Conservation (phyloP, 2,888 invertebrate species). For the Pemphredon lugubris region DNA sequence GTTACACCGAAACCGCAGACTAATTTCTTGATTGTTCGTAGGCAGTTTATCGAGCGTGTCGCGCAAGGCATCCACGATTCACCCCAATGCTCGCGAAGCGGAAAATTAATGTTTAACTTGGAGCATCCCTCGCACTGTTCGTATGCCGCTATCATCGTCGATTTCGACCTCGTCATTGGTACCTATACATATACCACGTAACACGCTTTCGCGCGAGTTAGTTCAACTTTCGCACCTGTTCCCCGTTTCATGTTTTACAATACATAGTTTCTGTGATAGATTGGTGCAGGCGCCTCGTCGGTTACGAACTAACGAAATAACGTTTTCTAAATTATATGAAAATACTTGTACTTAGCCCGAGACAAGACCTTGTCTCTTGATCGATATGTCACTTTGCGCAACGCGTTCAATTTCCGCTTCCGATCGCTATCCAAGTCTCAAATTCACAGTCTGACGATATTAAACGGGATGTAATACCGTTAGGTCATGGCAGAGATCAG, state of each 20-base stretch:
- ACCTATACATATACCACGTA: too few species aligned
- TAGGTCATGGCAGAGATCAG: conserved; percentile 9
- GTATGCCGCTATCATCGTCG: conserved; percentile 5
- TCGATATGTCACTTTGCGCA: too few species aligned
- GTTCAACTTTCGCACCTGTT: conserved; percentile 46
- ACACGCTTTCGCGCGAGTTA: conserved; percentile 23
- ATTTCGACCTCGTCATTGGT: conserved; percentile 39
- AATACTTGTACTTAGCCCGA: too few species aligned
- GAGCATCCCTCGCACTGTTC: conserved; percentile 27
- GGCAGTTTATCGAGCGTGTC: conserved; percentile 56
- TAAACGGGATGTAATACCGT: conserved; percentile 13
- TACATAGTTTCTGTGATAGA: too few species aligned
- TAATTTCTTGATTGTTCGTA: conserved; percentile 56
- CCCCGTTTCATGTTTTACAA: background rate
- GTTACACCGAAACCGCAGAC: conserved; percentile 5
- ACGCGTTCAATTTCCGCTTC: too few species aligned
- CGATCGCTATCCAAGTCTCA: too few species aligned
- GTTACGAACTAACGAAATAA: too few species aligned
- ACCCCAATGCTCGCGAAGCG: conserved; percentile 37
- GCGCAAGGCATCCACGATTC: conserved; percentile 13
- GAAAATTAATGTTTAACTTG: conserved; percentile 64
- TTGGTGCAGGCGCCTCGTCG: too few species aligned
- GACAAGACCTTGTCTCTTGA: too few species aligned
- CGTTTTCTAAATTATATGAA: too few species aligned
- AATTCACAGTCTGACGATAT: background rate